Conservation (phyloP, 2,113 vertebrate genomes). For the Corydoras sp. region DNA sequence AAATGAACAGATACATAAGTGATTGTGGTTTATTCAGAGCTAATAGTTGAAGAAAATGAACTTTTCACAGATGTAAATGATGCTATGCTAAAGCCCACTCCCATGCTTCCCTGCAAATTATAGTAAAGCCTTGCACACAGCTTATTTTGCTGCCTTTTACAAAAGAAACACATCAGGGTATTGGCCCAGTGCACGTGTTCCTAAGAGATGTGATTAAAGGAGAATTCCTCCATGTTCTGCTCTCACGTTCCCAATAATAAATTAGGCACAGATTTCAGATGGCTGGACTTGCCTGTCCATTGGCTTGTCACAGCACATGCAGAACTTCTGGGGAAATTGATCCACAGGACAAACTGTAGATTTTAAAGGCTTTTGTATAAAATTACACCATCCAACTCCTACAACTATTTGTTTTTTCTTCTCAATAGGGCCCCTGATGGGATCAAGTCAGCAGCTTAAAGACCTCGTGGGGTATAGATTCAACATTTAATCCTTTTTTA, state of each 20-base stretch:
- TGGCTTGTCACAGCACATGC: slow-evolving; percentile 45
- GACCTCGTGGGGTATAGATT: neutral
- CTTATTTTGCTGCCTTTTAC: slow-evolving; percentile 61
- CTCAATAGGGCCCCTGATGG: slow-evolving; percentile 13
- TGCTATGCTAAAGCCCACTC: slow-evolving; percentile 58
- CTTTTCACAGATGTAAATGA: slow-evolving; percentile 63
- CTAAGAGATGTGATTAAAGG: slow-evolving; percentile 72
- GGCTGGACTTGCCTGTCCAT: slow-evolving; percentile 55
- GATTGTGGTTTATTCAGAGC: slow-evolving; percentile 59
- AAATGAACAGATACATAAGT: slow-evolving; percentile 72
- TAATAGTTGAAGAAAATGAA: slow-evolving; percentile 70
- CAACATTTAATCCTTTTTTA: slow-evolving; percentile 1
- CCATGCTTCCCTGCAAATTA: slow-evolving; percentile 60
- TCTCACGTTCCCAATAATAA: slow-evolving; percentile 63
- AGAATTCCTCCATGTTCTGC: slow-evolving; percentile 66
- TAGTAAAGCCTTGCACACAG: slow-evolving; percentile 51
- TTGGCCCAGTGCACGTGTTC: slow-evolving; percentile 64
- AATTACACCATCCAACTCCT: slow-evolving; percentile 21
- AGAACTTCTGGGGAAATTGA: slow-evolving; percentile 40
- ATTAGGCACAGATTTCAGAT: slow-evolving; percentile 65
- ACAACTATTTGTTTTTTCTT: slow-evolving; percentile 25
- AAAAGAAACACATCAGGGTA: slow-evolving; percentile 61
- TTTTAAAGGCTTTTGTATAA: slow-evolving; percentile 33
- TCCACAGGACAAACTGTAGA: slow-evolving; percentile 49
- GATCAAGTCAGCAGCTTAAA: slow-evolving; percentile 14